A percentile compares a stretch with the other conserved stretches of the same genome.
Evolutionary conservation across 2,797 vertebrate genomes (phyloP).

Genomic region (Agapornis canus): DNA sequence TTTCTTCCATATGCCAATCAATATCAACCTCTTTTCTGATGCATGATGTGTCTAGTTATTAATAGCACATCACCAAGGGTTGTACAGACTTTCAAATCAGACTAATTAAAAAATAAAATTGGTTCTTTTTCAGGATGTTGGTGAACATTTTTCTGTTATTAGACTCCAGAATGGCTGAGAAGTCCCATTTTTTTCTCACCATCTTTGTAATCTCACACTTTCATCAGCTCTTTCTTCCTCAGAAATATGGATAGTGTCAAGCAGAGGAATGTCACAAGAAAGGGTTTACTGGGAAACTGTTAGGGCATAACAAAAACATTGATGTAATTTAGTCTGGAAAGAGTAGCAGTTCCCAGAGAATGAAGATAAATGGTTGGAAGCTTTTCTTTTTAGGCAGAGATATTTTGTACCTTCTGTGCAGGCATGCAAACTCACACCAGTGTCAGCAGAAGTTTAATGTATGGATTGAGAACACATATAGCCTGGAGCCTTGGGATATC

Average conservation of each 20-base stretch:
- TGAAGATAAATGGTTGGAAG: not conserved
- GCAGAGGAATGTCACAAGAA: not conserved
- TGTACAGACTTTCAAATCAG: not conserved
- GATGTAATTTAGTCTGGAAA: not conserved
- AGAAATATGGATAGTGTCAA: not conserved
- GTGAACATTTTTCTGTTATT: not conserved
- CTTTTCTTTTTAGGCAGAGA: not conserved
- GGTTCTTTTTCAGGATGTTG: not conserved
- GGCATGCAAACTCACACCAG: not conserved
- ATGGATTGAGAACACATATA: conserved; percentile 11
- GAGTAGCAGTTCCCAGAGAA: not conserved
- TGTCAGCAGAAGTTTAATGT: conserved; percentile 25
- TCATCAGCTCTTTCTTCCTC: not conserved
- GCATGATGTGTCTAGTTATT: not conserved
- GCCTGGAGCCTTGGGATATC: not conserved
- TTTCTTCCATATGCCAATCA: not conserved
- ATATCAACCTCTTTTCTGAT: not conserved
- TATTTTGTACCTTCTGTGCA: not conserved
- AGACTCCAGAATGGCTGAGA: not conserved
- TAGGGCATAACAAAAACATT: not conserved
- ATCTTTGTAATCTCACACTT: not conserved
- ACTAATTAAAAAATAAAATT: not conserved
- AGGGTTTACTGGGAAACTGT: not conserved
- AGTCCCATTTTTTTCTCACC: not conserved
- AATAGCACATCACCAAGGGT: not conserved